These are phyloP conservation scores for Spongia lamella DNA, from an alignment of 37 sponge, comb jelly and placozoan genomes.

Conservation along the genomic window DNA sequence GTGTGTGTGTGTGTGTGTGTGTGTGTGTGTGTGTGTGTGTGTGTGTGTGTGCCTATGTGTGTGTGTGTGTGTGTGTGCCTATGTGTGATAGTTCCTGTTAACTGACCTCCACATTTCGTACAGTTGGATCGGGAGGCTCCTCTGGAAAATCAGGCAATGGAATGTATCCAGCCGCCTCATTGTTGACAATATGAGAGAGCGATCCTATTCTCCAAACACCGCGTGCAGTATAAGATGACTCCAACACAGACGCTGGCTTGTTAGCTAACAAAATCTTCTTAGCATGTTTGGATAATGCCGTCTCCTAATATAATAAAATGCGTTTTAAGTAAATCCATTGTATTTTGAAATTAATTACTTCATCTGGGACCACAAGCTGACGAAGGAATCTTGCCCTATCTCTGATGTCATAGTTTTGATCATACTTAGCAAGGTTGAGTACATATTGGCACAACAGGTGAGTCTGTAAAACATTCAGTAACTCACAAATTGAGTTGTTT, in stretches of 20 bases:
- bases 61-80: not conserved
- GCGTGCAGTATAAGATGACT: constrained; percentile 81
- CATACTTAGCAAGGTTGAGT: constrained; percentile 92
- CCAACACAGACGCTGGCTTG: constrained; percentile 93
- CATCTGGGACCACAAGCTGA: constrained; percentile 70
- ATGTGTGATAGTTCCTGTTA: not conserved
- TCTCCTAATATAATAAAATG: constrained; percentile 28
- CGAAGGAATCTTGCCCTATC: constrained; percentile 91
- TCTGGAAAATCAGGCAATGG: constrained; percentile 86
- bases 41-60: not conserved
- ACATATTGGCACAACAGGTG: constrained; percentile 91
- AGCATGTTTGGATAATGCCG: constrained; percentile 91
- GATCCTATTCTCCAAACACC: constrained; percentile 89
- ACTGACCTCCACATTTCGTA: constrained; percentile 80
- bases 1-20: constrained; percentile 11
- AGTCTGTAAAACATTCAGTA: constrained; percentile 43
- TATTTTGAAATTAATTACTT: constrained; percentile 22
- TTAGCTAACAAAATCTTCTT: constrained; percentile 94
- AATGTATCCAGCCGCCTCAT: constrained; percentile 83
- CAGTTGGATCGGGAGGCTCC: constrained; percentile 83
- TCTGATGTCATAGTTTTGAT: constrained; percentile 97
- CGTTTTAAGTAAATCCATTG: not conserved
- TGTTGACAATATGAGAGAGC: constrained; percentile 86
- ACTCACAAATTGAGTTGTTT: constrained; percentile 1
- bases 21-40: not conserved